These are phyloP conservation scores for Meloidogyne hapla DNA, from an alignment of 1,140 invertebrate genomes.

Conservation along the genomic window DNA sequence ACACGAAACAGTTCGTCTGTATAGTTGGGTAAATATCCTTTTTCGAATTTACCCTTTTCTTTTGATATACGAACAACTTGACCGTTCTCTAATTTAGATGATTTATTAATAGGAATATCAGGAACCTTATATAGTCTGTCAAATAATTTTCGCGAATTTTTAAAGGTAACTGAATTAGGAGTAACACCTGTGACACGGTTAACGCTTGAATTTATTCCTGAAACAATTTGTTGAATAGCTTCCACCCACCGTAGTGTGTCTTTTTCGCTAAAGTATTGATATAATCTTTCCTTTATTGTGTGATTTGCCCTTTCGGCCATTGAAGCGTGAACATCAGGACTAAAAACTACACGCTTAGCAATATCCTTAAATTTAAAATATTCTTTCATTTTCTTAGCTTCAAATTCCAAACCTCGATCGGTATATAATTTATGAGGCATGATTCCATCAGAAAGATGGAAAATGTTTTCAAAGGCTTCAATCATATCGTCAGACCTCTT, in stretches of 20 bases:
- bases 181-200: constrained; percentile 23
- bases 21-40: constrained; percentile 27
- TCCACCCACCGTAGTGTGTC: constrained; percentile 40
- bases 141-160: constrained; percentile 27
- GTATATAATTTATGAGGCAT: constrained; percentile 40
- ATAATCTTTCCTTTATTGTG: constrained; percentile 39
- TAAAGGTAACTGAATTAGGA: constrained; percentile 29
- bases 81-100: neutral
- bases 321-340: constrained; percentile 41
- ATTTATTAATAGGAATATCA: neutral
- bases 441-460: neutral
- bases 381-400: constrained; percentile 11
- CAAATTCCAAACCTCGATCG: constrained; percentile 40
- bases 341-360: neutral
- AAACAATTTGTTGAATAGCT: constrained; percentile 34
- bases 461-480: constrained; percentile 33
- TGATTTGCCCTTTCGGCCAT: constrained; percentile 41
- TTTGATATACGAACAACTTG: constrained; percentile 29
- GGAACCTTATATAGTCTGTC: neutral
- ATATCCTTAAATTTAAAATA: constrained; percentile 35
- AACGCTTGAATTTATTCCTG: constrained; percentile 36
- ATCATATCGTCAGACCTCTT: constrained; percentile 30
- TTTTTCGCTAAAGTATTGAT: constrained; percentile 39
- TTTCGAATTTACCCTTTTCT: constrained; percentile 24
- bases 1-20: constrained; percentile 27